A percentile compares a stretch with the other conserved stretches of the same genome.
Conservation (phyloP, 2,797 vertebrate genomes). For the Neopelma chrysocephalum region DNA sequence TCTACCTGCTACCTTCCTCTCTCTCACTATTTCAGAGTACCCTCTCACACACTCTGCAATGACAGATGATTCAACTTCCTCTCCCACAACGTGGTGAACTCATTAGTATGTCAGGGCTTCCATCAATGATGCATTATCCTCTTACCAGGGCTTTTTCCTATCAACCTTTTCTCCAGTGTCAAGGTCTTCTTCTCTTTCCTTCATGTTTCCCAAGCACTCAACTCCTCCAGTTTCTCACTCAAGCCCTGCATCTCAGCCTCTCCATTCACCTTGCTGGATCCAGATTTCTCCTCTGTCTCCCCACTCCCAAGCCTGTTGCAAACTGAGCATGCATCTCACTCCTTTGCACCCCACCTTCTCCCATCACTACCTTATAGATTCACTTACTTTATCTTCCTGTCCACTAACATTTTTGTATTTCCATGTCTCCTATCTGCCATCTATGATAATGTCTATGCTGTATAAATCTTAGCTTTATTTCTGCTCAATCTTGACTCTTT, state of each 20-base stretch:
- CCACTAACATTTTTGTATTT: neutral
- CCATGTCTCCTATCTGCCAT: neutral
- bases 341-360: neutral
- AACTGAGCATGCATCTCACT: neutral
- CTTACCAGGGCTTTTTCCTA: neutral
- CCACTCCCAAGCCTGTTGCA: neutral
- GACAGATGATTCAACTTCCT: neutral
- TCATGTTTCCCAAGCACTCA: neutral
- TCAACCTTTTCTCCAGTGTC: neutral
- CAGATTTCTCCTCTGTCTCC: neutral
- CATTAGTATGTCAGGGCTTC: neutral
- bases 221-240: neutral
- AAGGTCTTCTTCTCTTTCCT: neutral
- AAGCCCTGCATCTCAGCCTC: neutral
- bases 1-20: neutral
- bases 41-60: neutral
- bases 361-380: neutral
- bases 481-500: neutral
- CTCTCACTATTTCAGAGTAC: neutral
- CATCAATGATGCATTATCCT: neutral
- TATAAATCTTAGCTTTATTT: neutral
- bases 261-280: neutral
- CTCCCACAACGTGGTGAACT: neutral
- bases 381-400: neutral
- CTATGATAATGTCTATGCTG: neutral